Evolutionary conservation across 2,797 vertebrate species (phyloP).

Genomic region (Leptodactylus fallax): DNA sequence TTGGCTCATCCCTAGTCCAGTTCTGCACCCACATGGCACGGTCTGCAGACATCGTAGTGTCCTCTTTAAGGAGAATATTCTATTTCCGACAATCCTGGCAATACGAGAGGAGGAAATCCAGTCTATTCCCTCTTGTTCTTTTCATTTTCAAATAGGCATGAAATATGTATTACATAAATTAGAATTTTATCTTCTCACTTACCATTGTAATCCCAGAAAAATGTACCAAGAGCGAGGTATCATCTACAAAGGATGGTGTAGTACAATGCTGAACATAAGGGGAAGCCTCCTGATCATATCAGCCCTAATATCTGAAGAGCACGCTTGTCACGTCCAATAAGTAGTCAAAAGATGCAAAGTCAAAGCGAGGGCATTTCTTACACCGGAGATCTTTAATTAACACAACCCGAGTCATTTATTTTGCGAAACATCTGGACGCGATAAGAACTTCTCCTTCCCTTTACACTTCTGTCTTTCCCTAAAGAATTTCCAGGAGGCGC

Average conservation of each 20-base stretch:
- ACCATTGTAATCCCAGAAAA: not conserved
- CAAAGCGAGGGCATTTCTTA: constrained; percentile 24
- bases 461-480: constrained; percentile 17
- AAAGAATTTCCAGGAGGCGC: constrained; percentile 11
- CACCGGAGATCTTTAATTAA: constrained; percentile 39
- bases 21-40: too few species aligned
- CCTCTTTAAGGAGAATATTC: not conserved
- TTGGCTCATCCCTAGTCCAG: too few species aligned
- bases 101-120: not conserved
- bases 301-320: not conserved
- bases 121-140: not conserved
- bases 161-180: not conserved
- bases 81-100: not conserved
- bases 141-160: not conserved
- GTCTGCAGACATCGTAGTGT: too few species aligned
- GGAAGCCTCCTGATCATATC: not conserved
- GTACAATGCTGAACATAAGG: not conserved
- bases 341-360: not conserved
- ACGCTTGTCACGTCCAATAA: not conserved
- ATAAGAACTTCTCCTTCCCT: constrained; percentile 3
- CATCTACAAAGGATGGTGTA: not conserved
- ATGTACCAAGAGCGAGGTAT: not conserved
- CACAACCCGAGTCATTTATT: constrained; percentile 26
- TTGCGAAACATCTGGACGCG: constrained; percentile 39
- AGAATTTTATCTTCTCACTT: not conserved